Evolutionary conservation across 2,113 vertebrate genomes (phyloP).

Genomic region (Gymnocephalus cernua): DNA sequence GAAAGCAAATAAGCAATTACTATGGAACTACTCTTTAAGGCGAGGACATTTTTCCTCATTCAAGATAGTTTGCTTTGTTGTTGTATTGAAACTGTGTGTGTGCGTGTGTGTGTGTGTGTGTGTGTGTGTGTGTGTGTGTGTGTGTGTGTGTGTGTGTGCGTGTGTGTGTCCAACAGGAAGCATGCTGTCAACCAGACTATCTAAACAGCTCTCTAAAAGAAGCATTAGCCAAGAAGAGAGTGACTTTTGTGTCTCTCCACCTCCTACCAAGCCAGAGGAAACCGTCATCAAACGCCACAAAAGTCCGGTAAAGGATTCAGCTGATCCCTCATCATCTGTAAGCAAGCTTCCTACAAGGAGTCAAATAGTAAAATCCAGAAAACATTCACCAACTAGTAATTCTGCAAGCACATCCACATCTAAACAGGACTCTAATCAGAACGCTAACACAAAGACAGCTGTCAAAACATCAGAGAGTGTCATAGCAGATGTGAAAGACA

Average conservation of each 20-base stretch:
- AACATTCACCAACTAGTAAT: conserved; percentile 15
- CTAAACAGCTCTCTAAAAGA: conserved; percentile 62
- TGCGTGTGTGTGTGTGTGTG: conserved; percentile 36
- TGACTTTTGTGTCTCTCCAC: conserved; percentile 44
- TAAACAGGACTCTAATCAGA: conserved; percentile 7
- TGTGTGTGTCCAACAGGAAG: conserved; percentile 70
- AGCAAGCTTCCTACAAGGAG: conserved; percentile 72
- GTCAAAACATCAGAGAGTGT: conserved; percentile 6
- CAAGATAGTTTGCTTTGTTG: neutral
- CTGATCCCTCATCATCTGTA: conserved; percentile 22
- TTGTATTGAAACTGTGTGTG: conserved; percentile 17
- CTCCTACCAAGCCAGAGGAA: conserved; percentile 64
- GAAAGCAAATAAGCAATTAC: neutral
- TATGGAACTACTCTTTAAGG: neutral
- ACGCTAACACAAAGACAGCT: neutral
- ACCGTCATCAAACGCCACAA: conserved; percentile 49
- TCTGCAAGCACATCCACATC: conserved; percentile 14
- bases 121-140: conserved; percentile 7
- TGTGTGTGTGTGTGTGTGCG: conserved; percentile 19
- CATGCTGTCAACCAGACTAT: conserved; percentile 20
- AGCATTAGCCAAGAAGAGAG: conserved; percentile 53
- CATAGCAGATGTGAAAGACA: conserved; percentile 15
- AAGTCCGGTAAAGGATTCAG: conserved; percentile 56
- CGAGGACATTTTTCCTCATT: neutral
- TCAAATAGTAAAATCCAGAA: conserved; percentile 63